Evolutionary conservation across 2,797 vertebrate genomes (phyloP).

Genomic region (Dromococcyx pavoninus): DNA sequence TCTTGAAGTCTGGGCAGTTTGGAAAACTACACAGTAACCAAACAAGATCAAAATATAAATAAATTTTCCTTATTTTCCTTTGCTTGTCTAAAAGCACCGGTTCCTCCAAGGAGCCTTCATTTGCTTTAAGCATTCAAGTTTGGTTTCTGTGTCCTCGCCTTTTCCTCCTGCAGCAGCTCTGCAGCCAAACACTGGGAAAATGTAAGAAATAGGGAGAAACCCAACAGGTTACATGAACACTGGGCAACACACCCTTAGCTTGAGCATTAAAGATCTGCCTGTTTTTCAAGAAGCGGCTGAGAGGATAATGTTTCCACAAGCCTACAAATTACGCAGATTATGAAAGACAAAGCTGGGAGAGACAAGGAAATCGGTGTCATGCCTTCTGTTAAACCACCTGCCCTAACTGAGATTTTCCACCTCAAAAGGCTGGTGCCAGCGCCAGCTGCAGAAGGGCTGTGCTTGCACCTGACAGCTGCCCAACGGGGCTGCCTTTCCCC

Average conservation of each 20-base stretch:
- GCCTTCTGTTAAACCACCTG: background rate
- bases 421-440: background rate
- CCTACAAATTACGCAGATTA: background rate
- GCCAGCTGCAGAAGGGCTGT: background rate
- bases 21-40: background rate
- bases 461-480: background rate
- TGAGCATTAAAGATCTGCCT: background rate
- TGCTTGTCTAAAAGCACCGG: background rate
- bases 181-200: background rate
- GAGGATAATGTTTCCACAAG: background rate
- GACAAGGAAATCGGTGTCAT: rapidly evolving
- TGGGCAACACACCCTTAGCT: background rate
- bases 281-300: background rate
- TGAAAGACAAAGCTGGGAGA: background rate
- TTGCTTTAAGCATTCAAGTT: background rate
- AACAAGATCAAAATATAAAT: background rate
- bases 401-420: rapidly evolving
- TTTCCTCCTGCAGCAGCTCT: background rate
- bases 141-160: background rate
- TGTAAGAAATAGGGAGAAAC: background rate
- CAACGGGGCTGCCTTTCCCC: background rate
- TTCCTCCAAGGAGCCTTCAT: background rate
- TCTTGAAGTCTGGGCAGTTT: background rate
- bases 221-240: background rate
- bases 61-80: background rate